phyloP scores from a whole-genome alignment of 2,797 vertebrate species.

The Ctenosaura bakeri region DNA sequence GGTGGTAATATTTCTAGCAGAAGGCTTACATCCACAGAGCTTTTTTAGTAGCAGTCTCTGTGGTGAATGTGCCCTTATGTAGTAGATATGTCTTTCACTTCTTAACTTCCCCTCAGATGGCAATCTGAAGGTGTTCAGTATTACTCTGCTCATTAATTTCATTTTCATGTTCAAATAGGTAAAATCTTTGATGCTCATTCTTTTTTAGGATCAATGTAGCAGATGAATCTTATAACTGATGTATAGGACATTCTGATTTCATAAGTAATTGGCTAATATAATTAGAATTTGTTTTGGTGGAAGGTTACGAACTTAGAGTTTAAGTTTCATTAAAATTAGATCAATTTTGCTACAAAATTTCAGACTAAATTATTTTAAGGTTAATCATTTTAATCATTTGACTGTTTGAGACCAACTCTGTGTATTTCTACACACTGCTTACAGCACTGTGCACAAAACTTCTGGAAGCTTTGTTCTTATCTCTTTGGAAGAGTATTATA shows the following conservation, averaged over 20 bases:
- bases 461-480: too few relatives aligned
- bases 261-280: background rate
- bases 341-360: background rate
- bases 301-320: background rate
- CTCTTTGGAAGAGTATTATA: too few relatives aligned
- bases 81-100: background rate
- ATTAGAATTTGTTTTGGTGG: background rate
- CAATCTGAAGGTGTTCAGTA: background rate
- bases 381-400: too few relatives aligned
- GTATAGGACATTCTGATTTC: background rate
- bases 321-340: slow-evolving; percentile 1
- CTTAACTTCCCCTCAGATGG: background rate
- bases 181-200: background rate
- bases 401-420: background rate
- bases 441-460: background rate
- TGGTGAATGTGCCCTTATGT: background rate
- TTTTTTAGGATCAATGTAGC: background rate
- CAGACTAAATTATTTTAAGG: too few relatives aligned
- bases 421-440: background rate
- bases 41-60: background rate
- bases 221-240: background rate
- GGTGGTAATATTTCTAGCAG: background rate
- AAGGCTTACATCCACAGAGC: background rate
- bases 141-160: slow-evolving; percentile 12
- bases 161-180: background rate